Evolutionary conservation across 2,797 vertebrate genomes (phyloP), one percentile per base, ranked within the genome.

Genomic region (Cephalopachus bancanus): DNA sequence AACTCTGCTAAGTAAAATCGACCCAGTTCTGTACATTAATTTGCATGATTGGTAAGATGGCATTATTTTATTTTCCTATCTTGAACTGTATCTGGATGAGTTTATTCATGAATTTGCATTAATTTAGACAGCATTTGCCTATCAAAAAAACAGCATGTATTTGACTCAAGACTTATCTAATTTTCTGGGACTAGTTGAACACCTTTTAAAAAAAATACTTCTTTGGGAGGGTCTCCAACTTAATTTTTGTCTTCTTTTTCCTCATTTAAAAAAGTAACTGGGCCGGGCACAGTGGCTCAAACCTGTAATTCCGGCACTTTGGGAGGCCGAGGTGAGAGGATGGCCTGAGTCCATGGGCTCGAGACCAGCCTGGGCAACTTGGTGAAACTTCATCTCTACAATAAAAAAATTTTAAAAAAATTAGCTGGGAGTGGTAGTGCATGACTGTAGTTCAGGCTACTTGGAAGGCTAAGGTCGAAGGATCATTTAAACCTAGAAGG

Each of bases 191-290:
- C 30, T 30, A 26, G 5, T 11, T 30, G 8, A 17, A 76, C 5
- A 60, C 28, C 10, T 65, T 65, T 71, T 24, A 33, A 8, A 24
- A 16, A 15, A 37, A 60, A 78, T 75, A 17, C 75, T 86, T 71
- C 64, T 88, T 53, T 65, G 51, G 24, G 60, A 87, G 26, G 30
- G 4, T 20, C 19, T 72, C 16, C 26, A 55, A 20, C 51, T 81
- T 91, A 71, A 80, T 84, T 80, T 93, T 30, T 53, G 49, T 71
- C 90, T 93, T 30, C 8, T 7, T 65, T 84, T 91, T 75, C 28
- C 10, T 94, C 28, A 90, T 74, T 76, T 93, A 26, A 92, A 89
- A 94, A 71, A 64, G 20, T 22, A 59, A 92, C 22, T 78, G 8
- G 44, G 44, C 44, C 44, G 44, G 44, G 44, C 44, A 44, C 44